phyloP scores from a whole-genome alignment of 2,888 invertebrate species.

The Chrysolina americana region DNA sequence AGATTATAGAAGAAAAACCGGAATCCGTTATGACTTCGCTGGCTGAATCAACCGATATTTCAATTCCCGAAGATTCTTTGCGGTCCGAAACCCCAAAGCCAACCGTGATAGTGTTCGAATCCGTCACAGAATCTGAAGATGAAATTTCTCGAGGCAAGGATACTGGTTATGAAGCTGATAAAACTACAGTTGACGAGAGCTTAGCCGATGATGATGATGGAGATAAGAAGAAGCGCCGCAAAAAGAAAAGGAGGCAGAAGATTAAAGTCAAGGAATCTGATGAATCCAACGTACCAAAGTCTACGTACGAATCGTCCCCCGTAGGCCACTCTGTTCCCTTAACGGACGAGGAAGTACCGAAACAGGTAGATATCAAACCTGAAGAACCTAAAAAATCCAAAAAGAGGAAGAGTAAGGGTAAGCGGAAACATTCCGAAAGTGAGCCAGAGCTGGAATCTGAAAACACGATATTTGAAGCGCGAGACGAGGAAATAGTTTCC shows the following conservation, averaged over 20 bases:
- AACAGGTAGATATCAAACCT: conserved; percentile 51
- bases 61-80: conserved; percentile 69
- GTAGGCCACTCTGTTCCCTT: conserved; percentile 64
- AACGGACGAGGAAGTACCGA: conserved; percentile 66
- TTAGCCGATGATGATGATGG: conserved; percentile 69
- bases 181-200: conserved; percentile 75
- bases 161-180: conserved; percentile 82
- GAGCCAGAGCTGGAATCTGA: conserved; percentile 66
- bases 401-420: conserved; percentile 67
- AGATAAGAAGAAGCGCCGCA: conserved; percentile 67
- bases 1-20: conserved; percentile 56
- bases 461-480: conserved; percentile 67
- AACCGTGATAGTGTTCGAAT: conserved; percentile 69
- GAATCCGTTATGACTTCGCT: conserved; percentile 70
- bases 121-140: conserved; percentile 61
- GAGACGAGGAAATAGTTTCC: conserved; percentile 71
- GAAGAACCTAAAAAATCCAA: conserved; percentile 60
- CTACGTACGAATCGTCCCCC: conserved; percentile 69
- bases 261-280: conserved; percentile 71
- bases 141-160: conserved; percentile 71
- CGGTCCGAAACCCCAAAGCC: conserved; percentile 72
- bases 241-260: conserved; percentile 69
- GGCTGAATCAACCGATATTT: conserved; percentile 73
- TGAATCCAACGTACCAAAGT: conserved; percentile 70
- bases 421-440: conserved; percentile 59